Evolutionary conservation across 2,797 vertebrate genomes (phyloP).

Genomic region (Ctenochaetus hawaiiensis): DNA sequence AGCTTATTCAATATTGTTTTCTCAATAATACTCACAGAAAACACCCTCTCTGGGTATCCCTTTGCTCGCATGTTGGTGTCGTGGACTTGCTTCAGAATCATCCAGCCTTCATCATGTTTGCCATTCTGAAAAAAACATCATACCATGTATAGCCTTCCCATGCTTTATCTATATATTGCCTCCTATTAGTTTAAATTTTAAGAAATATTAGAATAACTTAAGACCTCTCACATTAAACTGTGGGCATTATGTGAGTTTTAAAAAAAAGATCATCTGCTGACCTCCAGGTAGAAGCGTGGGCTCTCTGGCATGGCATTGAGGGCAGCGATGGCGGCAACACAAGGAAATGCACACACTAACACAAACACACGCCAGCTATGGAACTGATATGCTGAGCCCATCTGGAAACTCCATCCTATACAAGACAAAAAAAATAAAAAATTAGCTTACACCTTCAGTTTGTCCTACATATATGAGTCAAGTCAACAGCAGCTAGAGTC

Average conservation of each 20-base stretch:
- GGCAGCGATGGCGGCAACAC: slow-evolving; percentile 94
- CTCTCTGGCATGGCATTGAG: slow-evolving; percentile 96
- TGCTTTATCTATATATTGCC: background rate
- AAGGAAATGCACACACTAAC: slow-evolving; percentile 94
- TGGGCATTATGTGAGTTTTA: background rate
- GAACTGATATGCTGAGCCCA: slow-evolving; percentile 99
- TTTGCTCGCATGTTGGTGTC: slow-evolving; percentile 99
- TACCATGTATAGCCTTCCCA: background rate
- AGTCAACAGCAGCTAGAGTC: background rate
- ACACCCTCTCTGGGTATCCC: slow-evolving; percentile 94
- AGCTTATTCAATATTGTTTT: background rate
- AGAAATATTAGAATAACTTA: too few species aligned
- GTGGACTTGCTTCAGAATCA: slow-evolving; percentile 98
- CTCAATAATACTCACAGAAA: slow-evolving; percentile 88
- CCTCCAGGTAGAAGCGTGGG: slow-evolving; percentile 97
- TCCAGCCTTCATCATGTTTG: slow-evolving; percentile 98
- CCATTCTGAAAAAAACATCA: slow-evolving; percentile 88
- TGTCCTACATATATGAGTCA: background rate
- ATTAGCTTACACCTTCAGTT: slow-evolving; percentile 23
- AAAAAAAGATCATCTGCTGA: slow-evolving; percentile 63
- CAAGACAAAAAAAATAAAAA: slow-evolving; percentile 6
- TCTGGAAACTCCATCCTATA: slow-evolving; percentile 99
- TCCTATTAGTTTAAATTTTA: background rate
- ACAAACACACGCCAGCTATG: slow-evolving; percentile 99
- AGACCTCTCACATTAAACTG: slow-evolving; percentile 2